Evolutionary conservation across 1,140 invertebrate genomes (phyloP).

Genomic region (Meloidogyne chitwoodi): DNA sequence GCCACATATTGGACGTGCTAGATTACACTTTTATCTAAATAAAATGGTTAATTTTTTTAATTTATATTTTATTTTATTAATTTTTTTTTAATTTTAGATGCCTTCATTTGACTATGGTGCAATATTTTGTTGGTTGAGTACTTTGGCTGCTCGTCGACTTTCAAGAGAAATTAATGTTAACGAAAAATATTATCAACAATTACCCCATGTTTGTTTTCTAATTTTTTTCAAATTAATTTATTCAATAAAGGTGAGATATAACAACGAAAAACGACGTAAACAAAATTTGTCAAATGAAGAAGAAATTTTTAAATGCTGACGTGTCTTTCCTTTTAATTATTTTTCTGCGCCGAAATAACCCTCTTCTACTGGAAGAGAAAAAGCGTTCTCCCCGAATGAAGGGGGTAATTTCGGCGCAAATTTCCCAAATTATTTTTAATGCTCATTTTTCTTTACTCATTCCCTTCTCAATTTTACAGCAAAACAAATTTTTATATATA

Average conservation of each 20-base stretch:
- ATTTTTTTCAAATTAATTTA: neutral
- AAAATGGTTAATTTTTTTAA: conserved; percentile 22
- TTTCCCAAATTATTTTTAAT: too few species aligned
- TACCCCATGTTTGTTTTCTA: conserved; percentile 4
- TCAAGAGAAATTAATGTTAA: neutral
- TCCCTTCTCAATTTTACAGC: too few species aligned
- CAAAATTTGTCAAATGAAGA: neutral
- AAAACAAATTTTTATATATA: too few species aligned
- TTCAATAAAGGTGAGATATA: neutral
- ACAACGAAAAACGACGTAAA: neutral
- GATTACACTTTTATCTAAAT: conserved; percentile 26
- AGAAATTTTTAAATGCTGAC: neutral
- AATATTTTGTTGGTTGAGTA: conserved; percentile 23
- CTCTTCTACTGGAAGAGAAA: too few species aligned
- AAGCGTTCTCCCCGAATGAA: too few species aligned
- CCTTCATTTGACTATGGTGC: conserved; percentile 35
- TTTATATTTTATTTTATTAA: too few species aligned
- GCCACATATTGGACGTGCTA: neutral
- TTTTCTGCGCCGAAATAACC: neutral
- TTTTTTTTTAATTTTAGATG: conserved; percentile 16
- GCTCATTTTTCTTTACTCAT: too few species aligned
- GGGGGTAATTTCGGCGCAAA: too few species aligned
- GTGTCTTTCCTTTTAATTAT: neutral
- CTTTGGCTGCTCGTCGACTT: conserved; percentile 4
- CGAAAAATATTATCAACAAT: neutral